Conservation (phyloP, 2,888 invertebrate species). For the Agrotis exclamationis region DNA sequence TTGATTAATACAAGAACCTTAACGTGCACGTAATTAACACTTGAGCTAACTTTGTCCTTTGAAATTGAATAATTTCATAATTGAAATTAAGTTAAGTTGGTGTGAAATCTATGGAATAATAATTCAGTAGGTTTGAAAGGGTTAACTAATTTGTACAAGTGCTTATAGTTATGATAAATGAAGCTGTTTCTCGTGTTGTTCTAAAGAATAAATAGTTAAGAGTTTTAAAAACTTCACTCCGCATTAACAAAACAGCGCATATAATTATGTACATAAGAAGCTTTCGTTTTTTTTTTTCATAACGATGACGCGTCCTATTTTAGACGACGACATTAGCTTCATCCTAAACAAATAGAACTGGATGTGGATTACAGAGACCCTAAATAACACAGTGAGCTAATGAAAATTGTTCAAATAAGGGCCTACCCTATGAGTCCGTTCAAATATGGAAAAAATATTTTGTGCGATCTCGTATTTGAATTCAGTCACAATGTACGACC, state of each 20-base stretch:
- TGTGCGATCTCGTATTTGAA: constrained; percentile 1
- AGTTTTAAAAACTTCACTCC: no score
- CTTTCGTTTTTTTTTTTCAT: no score
- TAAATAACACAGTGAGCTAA: constrained; percentile 1
- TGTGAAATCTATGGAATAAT: background rate
- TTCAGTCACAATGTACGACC: no score
- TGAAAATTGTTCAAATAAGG: constrained; percentile 31
- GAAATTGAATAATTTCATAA: background rate
- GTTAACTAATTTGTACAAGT: no score
- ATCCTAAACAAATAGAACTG: background rate
- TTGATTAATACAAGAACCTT: background rate
- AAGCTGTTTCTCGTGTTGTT: no score
- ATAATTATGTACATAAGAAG: no score
- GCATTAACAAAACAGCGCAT: no score
- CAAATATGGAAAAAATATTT: constrained; percentile 22
- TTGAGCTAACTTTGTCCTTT: background rate
- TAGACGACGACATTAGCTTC: background rate
- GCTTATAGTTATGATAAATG: no score
- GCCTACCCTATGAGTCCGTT: constrained; percentile 4
- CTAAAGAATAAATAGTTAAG: no score
- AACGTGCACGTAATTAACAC: background rate
- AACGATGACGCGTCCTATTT: no score
- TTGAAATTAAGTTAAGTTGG: no score
- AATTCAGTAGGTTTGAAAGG: background rate
- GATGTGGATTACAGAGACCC: background rate